Evolutionary conservation across 2,888 invertebrate genomes (phyloP).

Genomic region (Epinotia bilunana): DNA sequence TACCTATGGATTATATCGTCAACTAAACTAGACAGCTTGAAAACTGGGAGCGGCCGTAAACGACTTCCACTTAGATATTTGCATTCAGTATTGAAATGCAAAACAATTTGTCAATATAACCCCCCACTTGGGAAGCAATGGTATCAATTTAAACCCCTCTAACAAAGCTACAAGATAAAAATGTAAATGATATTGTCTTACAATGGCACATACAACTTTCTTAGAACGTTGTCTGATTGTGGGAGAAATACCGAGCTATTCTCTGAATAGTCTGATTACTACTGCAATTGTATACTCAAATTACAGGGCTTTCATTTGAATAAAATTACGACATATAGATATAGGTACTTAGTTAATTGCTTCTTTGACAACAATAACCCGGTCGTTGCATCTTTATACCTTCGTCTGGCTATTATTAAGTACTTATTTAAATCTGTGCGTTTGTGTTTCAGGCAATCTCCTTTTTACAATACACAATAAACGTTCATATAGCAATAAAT

Average conservation of each 20-base stretch:
- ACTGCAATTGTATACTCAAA: conserved; percentile 35
- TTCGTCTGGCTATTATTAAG: too few relatives aligned
- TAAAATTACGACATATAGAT: conserved; percentile 10
- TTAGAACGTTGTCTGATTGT: conserved; percentile 42
- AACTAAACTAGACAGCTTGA: too few relatives aligned
- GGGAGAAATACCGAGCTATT: conserved; percentile 48
- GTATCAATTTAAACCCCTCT: conserved; percentile 31
- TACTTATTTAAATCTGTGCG: too few relatives aligned
- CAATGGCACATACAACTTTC: conserved; percentile 13
- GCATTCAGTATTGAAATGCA: conserved; percentile 12
- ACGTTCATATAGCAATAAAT: too few relatives aligned
- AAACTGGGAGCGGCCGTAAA: too few relatives aligned
- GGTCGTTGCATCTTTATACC: neutral
- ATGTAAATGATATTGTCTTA: conserved; percentile 1
- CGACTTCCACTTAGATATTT: neutral
- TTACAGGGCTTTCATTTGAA: conserved; percentile 33
- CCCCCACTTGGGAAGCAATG: conserved; percentile 33
- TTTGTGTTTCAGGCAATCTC: too few relatives aligned
- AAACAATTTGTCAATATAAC: conserved; percentile 30
- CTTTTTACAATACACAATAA: too few relatives aligned
- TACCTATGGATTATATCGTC: too few relatives aligned
- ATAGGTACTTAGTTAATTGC: neutral
- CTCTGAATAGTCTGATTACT: conserved; percentile 34
- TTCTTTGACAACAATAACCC: conserved; percentile 14
- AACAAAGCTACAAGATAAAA: conserved; percentile 19